Percentiles rank a stretch among this genome's conserved stretches.
phyloP scores from a whole-genome alignment of 1,140 invertebrate genomes.

The Diachasmimorpha longicaudata region DNA sequence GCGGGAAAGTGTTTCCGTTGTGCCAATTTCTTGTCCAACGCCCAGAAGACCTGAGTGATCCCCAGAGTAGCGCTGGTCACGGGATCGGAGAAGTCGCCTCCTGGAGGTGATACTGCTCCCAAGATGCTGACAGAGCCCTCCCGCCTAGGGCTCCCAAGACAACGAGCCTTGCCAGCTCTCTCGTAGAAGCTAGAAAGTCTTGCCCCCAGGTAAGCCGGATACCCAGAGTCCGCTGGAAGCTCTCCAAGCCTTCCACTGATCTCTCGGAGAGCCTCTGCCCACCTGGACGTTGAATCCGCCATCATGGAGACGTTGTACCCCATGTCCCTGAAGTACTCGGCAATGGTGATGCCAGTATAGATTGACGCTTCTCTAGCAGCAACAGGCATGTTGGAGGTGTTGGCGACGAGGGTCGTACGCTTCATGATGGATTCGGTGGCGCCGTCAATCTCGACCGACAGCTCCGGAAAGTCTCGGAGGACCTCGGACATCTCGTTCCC shows the following conservation, averaged over 20 bases:
- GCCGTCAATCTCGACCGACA: constrained; percentile 77
- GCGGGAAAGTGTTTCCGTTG: constrained; percentile 80
- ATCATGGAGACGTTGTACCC: constrained; percentile 85
- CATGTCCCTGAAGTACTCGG: constrained; percentile 36
- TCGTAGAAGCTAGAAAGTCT: constrained; percentile 78
- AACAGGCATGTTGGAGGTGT: constrained; percentile 89
- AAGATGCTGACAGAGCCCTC: constrained; percentile 77
- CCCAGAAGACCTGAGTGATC: constrained; percentile 80
- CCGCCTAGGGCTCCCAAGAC: constrained; percentile 71
- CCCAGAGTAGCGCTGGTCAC: constrained; percentile 76
- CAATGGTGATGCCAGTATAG: constrained; percentile 82
- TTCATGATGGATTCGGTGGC: constrained; percentile 82
- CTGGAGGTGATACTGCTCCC: constrained; percentile 79
- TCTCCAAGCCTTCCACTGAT: constrained; percentile 86
- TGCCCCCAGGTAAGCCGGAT: constrained; percentile 75
- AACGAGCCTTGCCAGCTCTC: constrained; percentile 72
- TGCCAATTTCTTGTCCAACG: constrained; percentile 76
- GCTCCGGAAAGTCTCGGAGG: constrained; percentile 79
- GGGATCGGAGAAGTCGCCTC: constrained; percentile 80
- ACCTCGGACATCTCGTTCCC: constrained; percentile 66
- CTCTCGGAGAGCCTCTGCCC: constrained; percentile 86
- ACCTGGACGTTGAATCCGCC: constrained; percentile 86
- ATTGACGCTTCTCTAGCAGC: constrained; percentile 86
- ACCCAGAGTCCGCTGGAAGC: constrained; percentile 82
- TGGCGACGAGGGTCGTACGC: constrained; percentile 80